Base-by-base conservation (phyloP, 2,888 invertebrate genomes). In the Hybos culiciformis region DNA sequence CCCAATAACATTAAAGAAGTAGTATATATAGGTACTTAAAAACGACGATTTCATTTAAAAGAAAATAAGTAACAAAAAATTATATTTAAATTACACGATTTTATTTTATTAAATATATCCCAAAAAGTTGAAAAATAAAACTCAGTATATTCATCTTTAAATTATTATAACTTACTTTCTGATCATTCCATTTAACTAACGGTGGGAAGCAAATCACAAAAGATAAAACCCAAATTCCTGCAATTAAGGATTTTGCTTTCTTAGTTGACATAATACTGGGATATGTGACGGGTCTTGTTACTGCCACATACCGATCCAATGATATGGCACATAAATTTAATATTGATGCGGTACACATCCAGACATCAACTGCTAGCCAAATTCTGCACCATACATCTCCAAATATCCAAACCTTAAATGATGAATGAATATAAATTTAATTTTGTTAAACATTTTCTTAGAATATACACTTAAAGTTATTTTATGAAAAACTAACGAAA, bases 311-410 rank as follows among this genome's bases (percentile, higher is more conserved):
- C 66, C 96, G 76, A 70, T 88, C 87, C 60, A 96, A 70, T 14
- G 91, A 91, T 61, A 96, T 96, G 55, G 91, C 94, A 62, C 93
- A 93, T 43, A 96, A 75, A 68, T 96, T 96, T 54, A 96, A 73
- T 57, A 96, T 96, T 54, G 92, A 93, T 0, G 96, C 92, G 0
- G 97, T 97, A 70, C 94, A 96, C 85, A 96, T 86, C 91, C 94
- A 93, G 11, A 97, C 96, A 67, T 97, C 97, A 44, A 94, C 80
- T 0, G 96, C 94, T 49, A 97, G 72, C 96, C 96, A 97, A 51
- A 92, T 79, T 47, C 87, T 84, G 69, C 96, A 97, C 91, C 94
- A 93, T 36, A 90, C 74, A 64, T 85, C 83, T 39, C 96, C 94
- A 63, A 94, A 97, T 56, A 94, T 86, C 97, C 97, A 97, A 60